phyloP scores from a whole-genome alignment of 1,140 invertebrate genomes.

The Drosophila repleta region DNA sequence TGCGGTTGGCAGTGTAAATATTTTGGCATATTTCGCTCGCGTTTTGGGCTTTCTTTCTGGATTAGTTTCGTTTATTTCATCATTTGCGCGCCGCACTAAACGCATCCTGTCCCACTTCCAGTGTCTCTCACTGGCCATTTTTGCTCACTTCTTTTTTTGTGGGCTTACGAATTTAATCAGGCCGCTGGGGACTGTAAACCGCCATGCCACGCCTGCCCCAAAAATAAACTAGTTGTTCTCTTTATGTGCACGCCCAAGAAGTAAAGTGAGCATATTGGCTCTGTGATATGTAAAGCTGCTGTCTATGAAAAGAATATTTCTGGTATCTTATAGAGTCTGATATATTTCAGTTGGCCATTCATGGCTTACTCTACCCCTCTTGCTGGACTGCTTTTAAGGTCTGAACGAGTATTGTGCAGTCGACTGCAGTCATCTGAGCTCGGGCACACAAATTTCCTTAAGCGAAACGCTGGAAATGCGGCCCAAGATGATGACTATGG shows the following conservation, averaged over 20 bases:
- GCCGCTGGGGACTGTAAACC: conserved; percentile 80
- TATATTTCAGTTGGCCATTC: too few relatives aligned
- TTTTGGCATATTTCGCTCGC: conserved; percentile 68
- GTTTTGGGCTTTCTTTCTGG: conserved; percentile 73
- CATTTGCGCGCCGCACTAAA: conserved; percentile 77
- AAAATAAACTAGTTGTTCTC: conserved; percentile 27
- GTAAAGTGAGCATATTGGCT: background rate
- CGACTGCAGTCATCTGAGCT: background rate
- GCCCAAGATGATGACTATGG: conserved; percentile 68
- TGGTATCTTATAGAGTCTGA: background rate
- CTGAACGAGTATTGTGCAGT: background rate
- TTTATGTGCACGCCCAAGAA: background rate
- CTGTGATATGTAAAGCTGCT: background rate
- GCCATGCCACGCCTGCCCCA: conserved; percentile 21
- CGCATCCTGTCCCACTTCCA: conserved; percentile 54
- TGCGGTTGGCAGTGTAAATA: conserved; percentile 76
- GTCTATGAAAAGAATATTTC: too few relatives aligned
- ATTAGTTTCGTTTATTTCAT: conserved; percentile 82
- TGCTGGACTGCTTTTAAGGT: background rate
- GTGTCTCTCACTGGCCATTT: conserved; percentile 27
- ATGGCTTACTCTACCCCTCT: too few relatives aligned
- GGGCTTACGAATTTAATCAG: conserved; percentile 75
- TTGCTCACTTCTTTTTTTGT: background rate
- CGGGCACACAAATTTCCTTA: conserved; percentile 61
- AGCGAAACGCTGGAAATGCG: conserved; percentile 59